Base-by-base conservation (phyloP, 2,797 vertebrate species). In the Lerista edwardsae region DNA sequence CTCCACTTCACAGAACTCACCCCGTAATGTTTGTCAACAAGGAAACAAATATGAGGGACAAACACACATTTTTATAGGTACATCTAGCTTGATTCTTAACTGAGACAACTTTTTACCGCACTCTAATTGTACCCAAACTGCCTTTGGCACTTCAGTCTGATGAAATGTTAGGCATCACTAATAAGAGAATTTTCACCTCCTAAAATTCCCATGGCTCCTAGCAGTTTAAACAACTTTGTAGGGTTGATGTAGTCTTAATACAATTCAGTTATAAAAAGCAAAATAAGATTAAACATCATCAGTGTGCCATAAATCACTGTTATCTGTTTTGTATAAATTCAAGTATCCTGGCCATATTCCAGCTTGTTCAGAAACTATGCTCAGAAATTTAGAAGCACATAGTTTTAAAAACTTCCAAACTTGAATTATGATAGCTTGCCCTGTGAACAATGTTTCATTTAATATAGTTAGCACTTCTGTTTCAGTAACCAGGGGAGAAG, bases 311-410 rank as follows among this genome's bases (percentile, higher is more conserved):
- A 86, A 91, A 83, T 21, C 59, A 76, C 86, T 91, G 69, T 79
- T 84, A 79, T 74, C 88, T 79, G 93, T 92, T 92, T 34, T 55
- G 91, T 91, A 89, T 87, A 86, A 75, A 85, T 91, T 85, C 88
- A 84, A 89, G 87, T 0, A 27, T 69, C 80, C 83, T 92, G 79
- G 21, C 69, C 84, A 72, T 39, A 12, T 8, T 81, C 79, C 68
- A 84, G 87, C 89, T 92, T 75, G 55, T 41, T 86, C 82, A 2
- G 2, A 86, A 84, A 21, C 23, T 73, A n/a, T 4, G 41, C 8
- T 44, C 41, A 44, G 41, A 44, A 72, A 82, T n/a, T 57, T 71
- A 84, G 68, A 89, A 87, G 44, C 90, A 88, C 44, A 77, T 74
- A 64, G 87, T 81, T 89, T 88, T 75, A 36, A 51, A 75, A 91